Evolutionary conservation across 2,113 vertebrate species (phyloP).

Genomic region (Stigmatopora argus): DNA sequence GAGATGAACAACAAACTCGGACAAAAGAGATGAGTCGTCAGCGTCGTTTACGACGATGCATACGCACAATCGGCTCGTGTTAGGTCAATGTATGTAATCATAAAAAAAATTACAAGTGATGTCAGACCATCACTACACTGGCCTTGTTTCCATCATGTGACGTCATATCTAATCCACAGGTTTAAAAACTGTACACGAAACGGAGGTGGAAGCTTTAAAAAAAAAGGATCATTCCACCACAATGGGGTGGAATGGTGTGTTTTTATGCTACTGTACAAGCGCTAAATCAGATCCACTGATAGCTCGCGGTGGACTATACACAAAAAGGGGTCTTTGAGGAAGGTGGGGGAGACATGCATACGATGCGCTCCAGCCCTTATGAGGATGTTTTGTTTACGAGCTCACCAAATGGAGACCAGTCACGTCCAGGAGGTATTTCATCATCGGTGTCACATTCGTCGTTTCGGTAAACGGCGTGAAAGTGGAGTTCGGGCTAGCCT

Average conservation of each 20-base stretch:
- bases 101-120: constrained; percentile 54
- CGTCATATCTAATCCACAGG: constrained; percentile 56
- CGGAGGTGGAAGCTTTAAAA: background rate
- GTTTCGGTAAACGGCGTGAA: constrained; percentile 41
- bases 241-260: constrained; percentile 22
- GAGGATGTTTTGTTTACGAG: constrained; percentile 26
- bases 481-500: constrained; percentile 52
- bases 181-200: constrained; percentile 54
- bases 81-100: constrained; percentile 32
- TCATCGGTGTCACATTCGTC: constrained; percentile 46
- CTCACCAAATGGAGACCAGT: constrained; percentile 23
- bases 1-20: constrained; percentile 66
- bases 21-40: constrained; percentile 63
- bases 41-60: constrained; percentile 52
- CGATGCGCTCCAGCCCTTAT: constrained; percentile 64
- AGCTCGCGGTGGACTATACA: constrained; percentile 44
- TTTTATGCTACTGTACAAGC: constrained; percentile 55
- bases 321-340: background rate
- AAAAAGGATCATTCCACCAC: constrained; percentile 30
- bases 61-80: constrained; percentile 51
- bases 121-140: constrained; percentile 56
- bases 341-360: constrained; percentile 36
- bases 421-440: constrained; percentile 59
- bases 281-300: constrained; percentile 54
- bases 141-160: constrained; percentile 49